phyloP scores from a whole-genome alignment of 1,140 invertebrate species.

The Aleiodes sp. region DNA sequence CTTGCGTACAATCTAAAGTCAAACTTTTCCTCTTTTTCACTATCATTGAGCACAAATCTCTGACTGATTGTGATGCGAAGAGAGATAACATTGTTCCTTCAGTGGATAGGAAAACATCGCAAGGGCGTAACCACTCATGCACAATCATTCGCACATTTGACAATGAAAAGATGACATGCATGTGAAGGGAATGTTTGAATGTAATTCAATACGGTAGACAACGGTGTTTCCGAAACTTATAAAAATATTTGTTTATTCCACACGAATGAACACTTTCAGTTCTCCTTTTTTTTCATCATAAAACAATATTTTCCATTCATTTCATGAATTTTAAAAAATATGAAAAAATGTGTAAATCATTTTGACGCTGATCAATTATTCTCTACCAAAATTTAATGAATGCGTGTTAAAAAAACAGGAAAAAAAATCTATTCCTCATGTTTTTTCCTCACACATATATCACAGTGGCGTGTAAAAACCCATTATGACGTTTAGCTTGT shows the following conservation, averaged over 20 bases:
- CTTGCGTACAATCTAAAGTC: too few relatives aligned
- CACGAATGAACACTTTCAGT: too few relatives aligned
- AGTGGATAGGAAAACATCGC: not conserved
- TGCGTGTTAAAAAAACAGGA: not conserved
- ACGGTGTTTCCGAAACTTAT: not conserved
- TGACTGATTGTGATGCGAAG: not conserved
- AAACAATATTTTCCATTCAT: too few relatives aligned
- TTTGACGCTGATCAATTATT: not conserved
- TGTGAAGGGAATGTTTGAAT: not conserved
- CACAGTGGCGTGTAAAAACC: not conserved
- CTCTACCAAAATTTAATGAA: not conserved
- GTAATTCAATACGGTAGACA: not conserved
- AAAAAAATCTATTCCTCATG: not conserved
- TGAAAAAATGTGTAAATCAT: too few relatives aligned
- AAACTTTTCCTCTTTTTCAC: not conserved
- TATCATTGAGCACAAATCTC: not conserved
- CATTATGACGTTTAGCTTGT: not conserved
- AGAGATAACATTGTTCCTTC: conserved; percentile 9
- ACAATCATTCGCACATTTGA: not conserved
- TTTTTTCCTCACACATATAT: not conserved
- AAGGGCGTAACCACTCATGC: conserved; percentile 11
- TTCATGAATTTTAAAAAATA: too few relatives aligned
- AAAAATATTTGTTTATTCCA: too few relatives aligned
- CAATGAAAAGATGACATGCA: not conserved
- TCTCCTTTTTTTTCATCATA: too few relatives aligned